phyloP scores from a whole-genome alignment of 92 coral and sea anemone genomes.

The Parazoanthus darwini region DNA sequence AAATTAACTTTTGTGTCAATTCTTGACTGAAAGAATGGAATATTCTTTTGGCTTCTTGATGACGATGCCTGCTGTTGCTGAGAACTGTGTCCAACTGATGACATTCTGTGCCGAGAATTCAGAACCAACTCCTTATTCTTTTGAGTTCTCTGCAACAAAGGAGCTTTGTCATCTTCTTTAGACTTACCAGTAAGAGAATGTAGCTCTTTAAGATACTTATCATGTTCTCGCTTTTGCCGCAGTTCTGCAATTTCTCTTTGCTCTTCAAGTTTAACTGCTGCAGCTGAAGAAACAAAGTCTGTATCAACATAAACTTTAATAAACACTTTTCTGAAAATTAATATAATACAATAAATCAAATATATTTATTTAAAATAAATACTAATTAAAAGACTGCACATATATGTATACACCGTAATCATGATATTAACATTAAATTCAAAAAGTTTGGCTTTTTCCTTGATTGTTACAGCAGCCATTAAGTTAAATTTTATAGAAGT shows the following conservation, averaged over 20 bases:
- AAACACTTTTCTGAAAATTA: too few relatives aligned
- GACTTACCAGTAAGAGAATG: not conserved
- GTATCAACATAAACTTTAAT: not conserved
- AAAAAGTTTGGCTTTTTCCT: too few relatives aligned
- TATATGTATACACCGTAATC: too few relatives aligned
- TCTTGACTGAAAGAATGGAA: conserved; percentile 82
- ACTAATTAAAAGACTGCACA: too few relatives aligned
- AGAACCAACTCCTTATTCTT: conserved; percentile 56
- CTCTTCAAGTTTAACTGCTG: conserved; percentile 73
- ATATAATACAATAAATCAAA: too few relatives aligned
- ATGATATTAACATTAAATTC: too few relatives aligned
- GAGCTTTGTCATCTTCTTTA: conserved; percentile 46
- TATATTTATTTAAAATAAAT: too few relatives aligned
- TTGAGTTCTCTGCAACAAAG: conserved; percentile 67
- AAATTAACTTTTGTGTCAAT: conserved; percentile 5
- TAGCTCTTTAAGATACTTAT: conserved; percentile 54
- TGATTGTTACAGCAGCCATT: too few relatives aligned
- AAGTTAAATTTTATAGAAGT: too few relatives aligned
- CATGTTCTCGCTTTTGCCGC: conserved; percentile 82
- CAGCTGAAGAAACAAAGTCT: conserved; percentile 56
- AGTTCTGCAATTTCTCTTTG: conserved; percentile 84
- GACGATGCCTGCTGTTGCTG: conserved; percentile 26
- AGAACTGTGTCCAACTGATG: not conserved
- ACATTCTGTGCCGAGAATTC: conserved; percentile 12
- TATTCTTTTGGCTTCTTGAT: conserved; percentile 41